phyloP scores from a whole-genome alignment of 2,113 vertebrate genomes.

The Megaceryle torquata region DNA sequence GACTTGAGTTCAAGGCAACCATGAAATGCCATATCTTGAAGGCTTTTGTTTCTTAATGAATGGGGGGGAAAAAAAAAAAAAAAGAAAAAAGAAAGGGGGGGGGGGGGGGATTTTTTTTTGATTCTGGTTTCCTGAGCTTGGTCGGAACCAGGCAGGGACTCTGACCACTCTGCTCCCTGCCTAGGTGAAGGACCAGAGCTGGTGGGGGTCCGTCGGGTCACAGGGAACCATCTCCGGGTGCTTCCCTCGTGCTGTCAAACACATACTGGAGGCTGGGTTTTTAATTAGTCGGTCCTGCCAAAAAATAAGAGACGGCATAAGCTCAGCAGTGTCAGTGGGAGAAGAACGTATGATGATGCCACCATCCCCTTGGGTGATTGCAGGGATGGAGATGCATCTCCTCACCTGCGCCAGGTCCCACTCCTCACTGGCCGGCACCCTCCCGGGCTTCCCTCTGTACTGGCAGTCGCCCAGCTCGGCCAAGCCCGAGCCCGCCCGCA shows the following conservation, averaged over 20 bases:
- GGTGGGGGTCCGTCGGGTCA: conserved; percentile 72
- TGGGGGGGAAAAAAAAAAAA: not conserved
- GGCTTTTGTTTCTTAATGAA: conserved; percentile 19
- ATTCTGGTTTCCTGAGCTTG: not conserved
- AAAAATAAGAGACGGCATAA: not conserved
- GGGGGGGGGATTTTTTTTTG: not conserved
- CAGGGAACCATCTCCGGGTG: conserved; percentile 78
- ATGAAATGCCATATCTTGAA: conserved; percentile 31
- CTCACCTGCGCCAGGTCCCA: conserved; percentile 88
- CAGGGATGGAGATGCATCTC: rapidly evolving
- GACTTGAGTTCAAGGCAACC: not conserved
- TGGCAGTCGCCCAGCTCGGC: conserved; percentile 81
- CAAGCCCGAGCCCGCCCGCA: conserved; percentile 62
- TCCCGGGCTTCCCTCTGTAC: conserved; percentile 78
- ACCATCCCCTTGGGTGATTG: rapidly evolving
- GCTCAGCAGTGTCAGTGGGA: rapidly evolving
- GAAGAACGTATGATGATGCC: not conserved
- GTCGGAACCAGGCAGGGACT: not conserved
- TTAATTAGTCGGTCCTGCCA: conserved; percentile 82
- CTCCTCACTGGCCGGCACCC: conserved; percentile 78
- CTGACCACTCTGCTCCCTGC: rapidly evolving
- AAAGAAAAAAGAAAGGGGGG: no score
- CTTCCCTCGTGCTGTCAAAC: conserved; percentile 74
- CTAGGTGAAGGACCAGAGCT: conserved; percentile 87
- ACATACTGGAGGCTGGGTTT: conserved; percentile 80